phyloP scores from a whole-genome alignment of 2,113 vertebrate species.

The Spilogale gracilis region DNA sequence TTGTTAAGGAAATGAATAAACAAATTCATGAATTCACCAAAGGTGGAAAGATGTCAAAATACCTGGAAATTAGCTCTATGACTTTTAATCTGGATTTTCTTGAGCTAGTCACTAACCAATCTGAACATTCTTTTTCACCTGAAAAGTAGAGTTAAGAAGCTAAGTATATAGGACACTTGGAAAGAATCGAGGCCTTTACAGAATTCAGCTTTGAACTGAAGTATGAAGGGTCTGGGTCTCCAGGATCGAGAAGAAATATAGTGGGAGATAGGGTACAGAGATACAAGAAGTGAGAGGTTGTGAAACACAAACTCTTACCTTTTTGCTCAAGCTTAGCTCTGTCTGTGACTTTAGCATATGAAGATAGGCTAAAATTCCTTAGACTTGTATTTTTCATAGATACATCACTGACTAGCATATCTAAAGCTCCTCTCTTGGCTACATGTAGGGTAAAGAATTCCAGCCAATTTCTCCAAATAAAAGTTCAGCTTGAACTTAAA shows the following conservation, averaged over 20 bases:
- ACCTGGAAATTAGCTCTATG: not conserved
- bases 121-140: not conserved
- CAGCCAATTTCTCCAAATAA: slow-evolving; percentile 56
- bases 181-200: not conserved
- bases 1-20: not conserved
- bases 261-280: not conserved
- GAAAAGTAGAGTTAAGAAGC: not conserved
- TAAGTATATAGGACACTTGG: not conserved
- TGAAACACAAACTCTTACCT: not conserved
- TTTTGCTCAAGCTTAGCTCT: not conserved
- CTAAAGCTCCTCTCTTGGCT: slow-evolving; percentile 63
- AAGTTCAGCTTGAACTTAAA: slow-evolving; percentile 69
- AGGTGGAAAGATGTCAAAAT: not conserved
- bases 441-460: slow-evolving; percentile 9
- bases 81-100: not conserved
- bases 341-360: not conserved
- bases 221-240: not conserved
- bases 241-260: not conserved
- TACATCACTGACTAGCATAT: not conserved
- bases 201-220: not conserved
- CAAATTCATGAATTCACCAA: not conserved
- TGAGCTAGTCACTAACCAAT: not conserved
- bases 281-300: not conserved
- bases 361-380: not conserved
- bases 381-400: slow-evolving; percentile 57